These are phyloP conservation scores for Orthosia incerta DNA, from an alignment of 2,888 invertebrate species.

Conservation along the genomic window DNA sequence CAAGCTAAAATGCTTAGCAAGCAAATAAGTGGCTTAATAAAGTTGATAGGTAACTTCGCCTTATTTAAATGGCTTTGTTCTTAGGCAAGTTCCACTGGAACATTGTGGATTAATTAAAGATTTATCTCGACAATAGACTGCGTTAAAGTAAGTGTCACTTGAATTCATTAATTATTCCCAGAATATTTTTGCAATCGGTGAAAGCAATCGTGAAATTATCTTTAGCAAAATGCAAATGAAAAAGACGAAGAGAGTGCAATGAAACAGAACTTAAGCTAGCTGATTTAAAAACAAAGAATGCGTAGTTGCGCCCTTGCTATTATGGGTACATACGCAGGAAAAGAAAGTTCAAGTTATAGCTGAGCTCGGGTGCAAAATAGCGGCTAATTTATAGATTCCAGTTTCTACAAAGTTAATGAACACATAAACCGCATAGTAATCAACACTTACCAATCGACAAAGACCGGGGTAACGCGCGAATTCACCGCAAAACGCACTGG, in stretches of 20 bases:
- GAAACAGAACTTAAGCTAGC: not conserved
- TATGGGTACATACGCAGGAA: constrained; percentile 7
- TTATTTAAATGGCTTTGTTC: constrained; percentile 42
- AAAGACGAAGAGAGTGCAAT: not conserved
- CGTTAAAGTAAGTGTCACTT: constrained; percentile 29
- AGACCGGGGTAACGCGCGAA: constrained; percentile 42
- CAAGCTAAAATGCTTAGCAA: not conserved
- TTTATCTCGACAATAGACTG: constrained; percentile 43
- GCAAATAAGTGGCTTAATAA: constrained; percentile 7
- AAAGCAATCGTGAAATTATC: constrained; percentile 16
- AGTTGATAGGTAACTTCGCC: not conserved
- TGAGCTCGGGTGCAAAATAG: constrained; percentile 3
- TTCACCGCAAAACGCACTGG: constrained; percentile 67
- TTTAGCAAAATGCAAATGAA: not conserved
- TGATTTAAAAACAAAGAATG: not conserved
- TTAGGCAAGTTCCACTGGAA: constrained; percentile 22
- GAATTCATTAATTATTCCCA: constrained; percentile 22
- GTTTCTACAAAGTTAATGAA: constrained; percentile 34
- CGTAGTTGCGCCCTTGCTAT: not conserved
- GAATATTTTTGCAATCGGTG: constrained; percentile 10
- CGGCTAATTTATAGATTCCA: constrained; percentile 28
- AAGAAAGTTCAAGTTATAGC: constrained; percentile 25
- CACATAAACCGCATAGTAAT: constrained; percentile 45
- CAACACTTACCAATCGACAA: constrained; percentile 49
- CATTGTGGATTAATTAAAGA: constrained; percentile 51